A percentile compares a stretch with the other conserved stretches of the same genome.
Conservation (phyloP, 2,888 invertebrate genomes). For the Hyalella azteca region DNA sequence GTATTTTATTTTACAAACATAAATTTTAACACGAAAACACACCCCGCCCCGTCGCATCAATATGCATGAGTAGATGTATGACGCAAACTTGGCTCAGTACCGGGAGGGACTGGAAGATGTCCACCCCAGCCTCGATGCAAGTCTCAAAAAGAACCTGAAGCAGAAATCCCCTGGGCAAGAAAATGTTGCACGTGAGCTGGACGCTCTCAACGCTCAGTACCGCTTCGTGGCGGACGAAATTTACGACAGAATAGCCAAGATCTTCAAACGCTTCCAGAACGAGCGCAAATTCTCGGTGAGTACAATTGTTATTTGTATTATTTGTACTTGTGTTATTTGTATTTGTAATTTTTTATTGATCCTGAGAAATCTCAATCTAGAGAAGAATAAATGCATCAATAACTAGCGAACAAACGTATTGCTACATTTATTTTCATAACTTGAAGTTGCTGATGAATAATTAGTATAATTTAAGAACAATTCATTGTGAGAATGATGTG, state of each 20-base stretch:
- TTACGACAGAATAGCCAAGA: constrained; percentile 60
- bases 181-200: constrained; percentile 76
- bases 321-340: too few species aligned
- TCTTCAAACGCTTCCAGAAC: constrained; percentile 62
- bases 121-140: constrained; percentile 78
- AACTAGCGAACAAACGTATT: too few species aligned
- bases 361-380: too few species aligned
- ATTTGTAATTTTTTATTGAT: too few species aligned
- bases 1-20: too few species aligned
- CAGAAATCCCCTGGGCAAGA: constrained; percentile 71
- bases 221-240: constrained; percentile 64
- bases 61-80: constrained; percentile 74
- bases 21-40: too few species aligned
- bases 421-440: too few species aligned
- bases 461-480: too few species aligned
- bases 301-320: too few species aligned
- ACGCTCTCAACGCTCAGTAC: constrained; percentile 80
- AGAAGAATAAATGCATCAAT: too few species aligned
- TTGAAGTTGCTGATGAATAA: too few species aligned
- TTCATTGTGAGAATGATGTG: too few species aligned
- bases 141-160: constrained; percentile 60
- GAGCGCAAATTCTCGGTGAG: constrained; percentile 56
- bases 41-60: not conserved
- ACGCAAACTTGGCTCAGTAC: constrained; percentile 83
- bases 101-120: constrained; percentile 80